Evolutionary conservation across 2,113 vertebrate species (phyloP).

Genomic region (Eretmodus cyanostictus): DNA sequence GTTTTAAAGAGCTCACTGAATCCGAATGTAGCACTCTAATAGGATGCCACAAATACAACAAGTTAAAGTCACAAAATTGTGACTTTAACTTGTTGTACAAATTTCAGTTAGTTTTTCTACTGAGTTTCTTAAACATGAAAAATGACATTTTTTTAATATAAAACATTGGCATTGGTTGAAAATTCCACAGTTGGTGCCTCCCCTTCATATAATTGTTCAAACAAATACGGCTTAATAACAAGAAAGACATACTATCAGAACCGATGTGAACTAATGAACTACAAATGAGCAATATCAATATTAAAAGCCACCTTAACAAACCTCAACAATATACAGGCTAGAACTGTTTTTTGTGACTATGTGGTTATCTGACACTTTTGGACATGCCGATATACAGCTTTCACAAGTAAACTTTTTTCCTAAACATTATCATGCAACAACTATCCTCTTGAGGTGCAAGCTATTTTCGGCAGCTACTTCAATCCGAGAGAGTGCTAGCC

Average conservation of each 20-base stretch:
- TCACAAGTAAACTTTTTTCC: background rate
- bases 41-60: background rate
- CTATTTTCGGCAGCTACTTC: conserved; percentile 36
- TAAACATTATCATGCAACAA: conserved; percentile 31
- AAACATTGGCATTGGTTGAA: background rate
- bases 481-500: conserved; percentile 9
- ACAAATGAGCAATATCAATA: background rate
- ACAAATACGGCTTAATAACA: background rate
- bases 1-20: background rate
- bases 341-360: background rate
- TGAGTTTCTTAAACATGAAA: background rate
- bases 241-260: background rate
- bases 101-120: background rate
- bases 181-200: background rate
- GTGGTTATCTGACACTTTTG: background rate
- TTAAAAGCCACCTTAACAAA: background rate
- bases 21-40: background rate
- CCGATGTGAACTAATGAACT: background rate
- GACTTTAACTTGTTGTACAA: background rate
- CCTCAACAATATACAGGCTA: background rate
- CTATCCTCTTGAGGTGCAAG: background rate
- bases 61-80: background rate
- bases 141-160: background rate
- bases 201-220: background rate
- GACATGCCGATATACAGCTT: background rate